These are phyloP conservation scores for Pyrrhia umbra DNA, from an alignment of 2,888 invertebrate genomes.

Conservation along the genomic window DNA sequence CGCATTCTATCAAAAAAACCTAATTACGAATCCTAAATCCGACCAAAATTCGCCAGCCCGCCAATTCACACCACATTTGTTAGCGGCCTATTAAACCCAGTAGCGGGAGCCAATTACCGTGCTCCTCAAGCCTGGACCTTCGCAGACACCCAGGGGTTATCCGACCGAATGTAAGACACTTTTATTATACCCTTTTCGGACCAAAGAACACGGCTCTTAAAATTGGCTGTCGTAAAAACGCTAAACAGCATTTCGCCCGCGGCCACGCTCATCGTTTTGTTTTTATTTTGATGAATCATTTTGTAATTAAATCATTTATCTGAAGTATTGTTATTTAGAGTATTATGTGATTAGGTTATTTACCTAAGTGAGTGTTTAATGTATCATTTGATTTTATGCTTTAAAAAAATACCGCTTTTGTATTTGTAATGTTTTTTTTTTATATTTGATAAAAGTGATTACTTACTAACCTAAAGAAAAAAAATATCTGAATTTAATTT, in stretches of 20 bases:
- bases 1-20: too few species aligned
- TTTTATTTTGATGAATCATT: conserved; percentile 59
- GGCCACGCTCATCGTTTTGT: conserved; percentile 47
- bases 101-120: conserved; percentile 82
- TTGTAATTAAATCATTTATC: conserved; percentile 56
- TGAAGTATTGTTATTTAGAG: conserved; percentile 10
- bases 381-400: background rate
- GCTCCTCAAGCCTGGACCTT: conserved; percentile 64
- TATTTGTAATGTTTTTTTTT: background rate
- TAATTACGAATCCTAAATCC: conserved; percentile 51
- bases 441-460: too few species aligned
- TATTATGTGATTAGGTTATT: background rate
- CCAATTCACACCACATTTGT: conserved; percentile 83
- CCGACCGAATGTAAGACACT: conserved; percentile 66
- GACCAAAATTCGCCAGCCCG: conserved; percentile 45
- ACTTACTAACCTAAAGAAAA: conserved; percentile 17
- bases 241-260: conserved; percentile 67
- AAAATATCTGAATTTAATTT: conserved; percentile 25
- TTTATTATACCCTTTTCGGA: conserved; percentile 40
- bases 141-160: conserved; percentile 61
- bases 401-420: background rate
- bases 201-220: conserved; percentile 58
- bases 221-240: conserved; percentile 67
- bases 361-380: background rate
- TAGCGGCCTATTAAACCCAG: conserved; percentile 79